These are phyloP conservation scores for Aquatica leii DNA, from an alignment of 2,888 invertebrate genomes.

Conservation along the genomic window DNA sequence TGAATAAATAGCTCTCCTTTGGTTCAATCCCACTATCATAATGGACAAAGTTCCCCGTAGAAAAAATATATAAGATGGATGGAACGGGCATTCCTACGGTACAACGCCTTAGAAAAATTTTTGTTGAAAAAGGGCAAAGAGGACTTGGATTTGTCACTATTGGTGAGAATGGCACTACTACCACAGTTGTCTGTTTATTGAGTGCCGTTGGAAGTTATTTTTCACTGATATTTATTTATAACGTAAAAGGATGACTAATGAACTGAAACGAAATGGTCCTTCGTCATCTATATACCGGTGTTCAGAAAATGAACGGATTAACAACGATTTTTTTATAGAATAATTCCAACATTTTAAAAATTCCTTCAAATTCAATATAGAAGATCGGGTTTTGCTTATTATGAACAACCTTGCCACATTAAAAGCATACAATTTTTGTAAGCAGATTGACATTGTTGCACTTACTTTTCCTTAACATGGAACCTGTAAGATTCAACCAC, in stretches of 20 bases:
- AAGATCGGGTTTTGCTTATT: no score
- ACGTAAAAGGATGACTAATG: no score
- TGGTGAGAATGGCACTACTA: background rate
- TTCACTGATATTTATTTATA: background rate
- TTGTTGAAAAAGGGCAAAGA: background rate
- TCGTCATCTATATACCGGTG: no score
- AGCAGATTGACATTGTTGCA: background rate
- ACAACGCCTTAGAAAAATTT: no score
- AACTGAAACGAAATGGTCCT: no score
- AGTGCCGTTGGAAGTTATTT: background rate
- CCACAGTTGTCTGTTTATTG: no score
- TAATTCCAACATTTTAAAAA: no score
- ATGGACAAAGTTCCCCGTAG: background rate
- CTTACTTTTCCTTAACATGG: no score
- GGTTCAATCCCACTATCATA: background rate
- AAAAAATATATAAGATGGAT: background rate
- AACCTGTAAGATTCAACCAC: background rate
- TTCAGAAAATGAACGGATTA: no score
- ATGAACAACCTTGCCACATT: background rate
- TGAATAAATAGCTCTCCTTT: background rate
- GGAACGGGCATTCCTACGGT: background rate
- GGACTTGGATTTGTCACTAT: background rate
- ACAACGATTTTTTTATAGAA: no score
- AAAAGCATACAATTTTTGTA: no score
- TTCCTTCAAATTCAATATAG: no score